Evolutionary conservation across 2,888 invertebrate species (phyloP), one percentile per base, ranked within the genome.

Genomic region (Eurytoma californica): DNA sequence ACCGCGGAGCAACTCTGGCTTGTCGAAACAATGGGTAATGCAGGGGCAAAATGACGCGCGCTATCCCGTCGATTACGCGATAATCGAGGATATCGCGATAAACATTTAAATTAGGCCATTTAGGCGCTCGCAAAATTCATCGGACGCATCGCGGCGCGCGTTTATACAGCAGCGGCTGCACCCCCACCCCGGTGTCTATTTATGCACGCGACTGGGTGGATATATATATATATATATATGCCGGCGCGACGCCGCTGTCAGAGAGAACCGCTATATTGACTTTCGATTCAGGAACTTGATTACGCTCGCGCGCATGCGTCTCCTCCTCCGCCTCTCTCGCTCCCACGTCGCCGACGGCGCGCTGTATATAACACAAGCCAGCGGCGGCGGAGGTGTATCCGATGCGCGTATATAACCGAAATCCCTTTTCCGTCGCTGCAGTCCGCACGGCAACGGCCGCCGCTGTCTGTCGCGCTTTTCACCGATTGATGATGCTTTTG

Each of bases 261-360:
- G 53, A 53, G 53, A 18, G 24, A 39, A 18, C 39, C 61, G 63
- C 66, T 70, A 72, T 81, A 81, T 81, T 79, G 81, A 81, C 81
- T 81, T 81, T 81, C 77, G 73, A 79, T 79, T 80, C 81, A 72
- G 77, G 72, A 80, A 81, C 70, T 73, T 65, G 73, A 81, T 81
- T 77, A 73, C 61, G 18, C 53, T 18, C 47, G 65, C 63, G 77
- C 80, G 74, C 77, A 81, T 81, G 78, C 79, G 79, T 66, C 51
- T 9, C 28, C 16, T 55, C 20, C 28, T 39, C 51, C 49, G 16
- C 16, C 18, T 72, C 20, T 61, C 55, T 16, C 58, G 18, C 58
- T 20, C 58, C 13, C 24, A 24, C 58, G 18, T 20, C 20, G 9
- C 18, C 57, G 57, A 57, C 13, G 57, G 18, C 20, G 9, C 57